Conservation (phyloP, 2,797 vertebrate genomes). For the Sardinella longiceps region DNA sequence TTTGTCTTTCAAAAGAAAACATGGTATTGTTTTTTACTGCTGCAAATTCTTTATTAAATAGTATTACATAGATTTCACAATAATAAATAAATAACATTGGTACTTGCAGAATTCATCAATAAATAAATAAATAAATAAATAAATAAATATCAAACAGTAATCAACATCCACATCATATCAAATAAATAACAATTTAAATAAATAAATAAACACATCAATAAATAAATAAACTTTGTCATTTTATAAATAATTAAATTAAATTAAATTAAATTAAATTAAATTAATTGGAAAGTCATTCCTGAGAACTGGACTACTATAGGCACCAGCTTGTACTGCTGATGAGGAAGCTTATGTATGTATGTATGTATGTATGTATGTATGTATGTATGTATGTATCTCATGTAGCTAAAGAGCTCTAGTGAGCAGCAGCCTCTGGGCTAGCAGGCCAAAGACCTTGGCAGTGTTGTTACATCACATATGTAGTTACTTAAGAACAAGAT, state of each 20-base stretch:
- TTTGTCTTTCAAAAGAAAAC: neutral
- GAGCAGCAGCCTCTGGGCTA: neutral
- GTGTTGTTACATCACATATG: neutral
- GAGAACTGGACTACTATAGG: neutral
- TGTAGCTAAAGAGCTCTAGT: neutral
- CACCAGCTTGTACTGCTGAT: neutral
- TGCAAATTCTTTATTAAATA: constrained; percentile 58
- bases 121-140: neutral
- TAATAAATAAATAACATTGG: constrained; percentile 40
- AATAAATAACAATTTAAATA: neutral
- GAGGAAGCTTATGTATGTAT: neutral
- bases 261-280: too few species aligned
- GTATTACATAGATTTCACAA: constrained; percentile 31
- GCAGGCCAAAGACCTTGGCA: neutral
- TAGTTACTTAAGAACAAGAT: neutral
- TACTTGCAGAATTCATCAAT: neutral
- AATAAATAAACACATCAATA: neutral
- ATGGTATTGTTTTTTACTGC: neutral
- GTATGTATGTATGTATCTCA: too few species aligned
- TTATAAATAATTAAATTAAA: too few species aligned
- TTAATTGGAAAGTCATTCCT: too few species aligned
- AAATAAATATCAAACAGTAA: neutral
- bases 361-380: too few species aligned
- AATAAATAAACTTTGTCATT: too few species aligned
- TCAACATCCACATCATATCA: neutral